A percentile compares a stretch with the other conserved stretches of the same genome.
These are phyloP conservation scores for Speoplatyrhinus poulsoni DNA, from an alignment of 2,113 vertebrate species.

Conservation along the genomic window DNA sequence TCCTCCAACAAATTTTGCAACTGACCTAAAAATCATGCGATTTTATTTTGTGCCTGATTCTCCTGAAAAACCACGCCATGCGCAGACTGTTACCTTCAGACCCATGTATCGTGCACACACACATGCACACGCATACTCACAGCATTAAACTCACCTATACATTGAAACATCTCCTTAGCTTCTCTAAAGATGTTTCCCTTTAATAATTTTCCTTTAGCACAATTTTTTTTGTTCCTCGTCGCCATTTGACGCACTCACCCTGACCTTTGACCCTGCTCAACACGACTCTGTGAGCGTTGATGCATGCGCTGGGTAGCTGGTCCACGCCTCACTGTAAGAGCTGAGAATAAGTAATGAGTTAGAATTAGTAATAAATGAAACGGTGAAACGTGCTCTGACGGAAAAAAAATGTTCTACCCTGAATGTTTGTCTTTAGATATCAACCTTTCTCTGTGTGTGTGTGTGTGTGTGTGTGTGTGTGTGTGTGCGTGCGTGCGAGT, in stretches of 20 bases:
- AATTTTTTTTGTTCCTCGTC: too few species aligned
- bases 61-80: neutral
- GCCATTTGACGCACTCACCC: too few species aligned
- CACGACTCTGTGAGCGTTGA: too few species aligned
- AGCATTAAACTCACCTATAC: conserved; percentile 4
- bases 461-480: conserved; percentile 30
- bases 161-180: conserved; percentile 14
- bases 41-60: neutral
- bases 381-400: too few species aligned
- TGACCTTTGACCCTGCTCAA: too few species aligned
- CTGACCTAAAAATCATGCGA: neutral
- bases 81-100: neutral
- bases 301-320: too few species aligned
- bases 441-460: conserved; percentile 21
- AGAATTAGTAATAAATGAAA: too few species aligned
- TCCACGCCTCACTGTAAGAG: too few species aligned
- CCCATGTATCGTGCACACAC: neutral
- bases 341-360: too few species aligned
- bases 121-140: conserved; percentile 8
- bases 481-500: conserved; percentile 1
- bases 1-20: neutral
- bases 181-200: conserved; percentile 38
- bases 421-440: neutral
- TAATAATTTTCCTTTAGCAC: neutral
- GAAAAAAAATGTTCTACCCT: neutral